These are phyloP conservation scores for Lottia gigantea DNA, from an alignment of 2,888 invertebrate genomes.

Conservation along the genomic window DNA sequence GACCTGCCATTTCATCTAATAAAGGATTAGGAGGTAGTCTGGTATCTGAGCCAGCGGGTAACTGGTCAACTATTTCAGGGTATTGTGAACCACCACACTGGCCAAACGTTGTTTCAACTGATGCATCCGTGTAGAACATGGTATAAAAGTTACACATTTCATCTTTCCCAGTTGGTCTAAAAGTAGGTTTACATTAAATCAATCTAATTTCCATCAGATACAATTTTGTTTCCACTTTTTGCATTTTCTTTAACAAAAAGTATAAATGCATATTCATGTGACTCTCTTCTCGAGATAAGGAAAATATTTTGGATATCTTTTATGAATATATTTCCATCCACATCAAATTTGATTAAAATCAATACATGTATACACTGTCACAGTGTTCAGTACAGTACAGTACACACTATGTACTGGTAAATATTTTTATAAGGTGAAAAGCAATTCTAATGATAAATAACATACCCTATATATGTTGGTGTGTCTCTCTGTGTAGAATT, in stretches of 20 bases:
- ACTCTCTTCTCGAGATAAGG: too few relatives aligned
- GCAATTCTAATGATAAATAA: background rate
- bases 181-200: background rate
- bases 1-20: slow-evolving; percentile 58
- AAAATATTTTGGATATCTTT: too few relatives aligned
- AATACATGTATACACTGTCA: too few relatives aligned
- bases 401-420: too few relatives aligned
- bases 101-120: slow-evolving; percentile 31
- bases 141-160: slow-evolving; percentile 70
- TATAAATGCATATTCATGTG: too few relatives aligned
- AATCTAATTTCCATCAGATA: too few relatives aligned
- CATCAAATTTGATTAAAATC: too few relatives aligned
- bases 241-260: too few relatives aligned
- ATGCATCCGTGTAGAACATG: slow-evolving; percentile 66
- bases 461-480: slow-evolving; percentile 63
- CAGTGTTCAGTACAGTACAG: too few relatives aligned
- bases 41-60: slow-evolving; percentile 67
- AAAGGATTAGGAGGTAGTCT: slow-evolving; percentile 70
- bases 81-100: slow-evolving; percentile 49
- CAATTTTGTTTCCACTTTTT: too few relatives aligned
- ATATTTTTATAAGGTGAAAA: too few relatives aligned
- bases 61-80: slow-evolving; percentile 43
- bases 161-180: slow-evolving; percentile 61
- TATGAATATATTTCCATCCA: too few relatives aligned
- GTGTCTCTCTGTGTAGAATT: slow-evolving; percentile 68